Conservation (phyloP, 1,140 invertebrate genomes). For the Triops longicaudatus region DNA sequence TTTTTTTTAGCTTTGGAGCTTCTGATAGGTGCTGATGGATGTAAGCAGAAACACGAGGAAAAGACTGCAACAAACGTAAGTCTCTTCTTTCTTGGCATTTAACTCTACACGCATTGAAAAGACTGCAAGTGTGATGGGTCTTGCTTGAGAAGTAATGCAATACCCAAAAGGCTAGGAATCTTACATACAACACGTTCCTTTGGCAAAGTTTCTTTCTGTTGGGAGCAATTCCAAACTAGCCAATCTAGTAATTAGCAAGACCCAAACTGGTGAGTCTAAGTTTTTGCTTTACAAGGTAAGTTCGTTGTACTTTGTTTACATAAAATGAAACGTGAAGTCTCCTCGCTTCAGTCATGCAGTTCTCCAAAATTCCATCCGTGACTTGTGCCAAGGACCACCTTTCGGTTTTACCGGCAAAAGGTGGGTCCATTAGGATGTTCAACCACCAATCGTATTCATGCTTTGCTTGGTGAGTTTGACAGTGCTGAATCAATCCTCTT, state of each 20-base stretch:
- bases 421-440: neutral
- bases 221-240: neutral
- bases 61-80: neutral
- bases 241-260: neutral
- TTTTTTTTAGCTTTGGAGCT: neutral
- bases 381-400: slow-evolving; percentile 14
- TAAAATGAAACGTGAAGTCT: neutral
- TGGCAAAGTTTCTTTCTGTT: neutral
- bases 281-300: neutral
- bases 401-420: neutral
- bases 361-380: neutral
- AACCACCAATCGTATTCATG: neutral
- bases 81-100: neutral
- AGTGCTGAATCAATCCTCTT: neutral
- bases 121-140: neutral
- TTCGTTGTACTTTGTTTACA: neutral
- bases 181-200: neutral
- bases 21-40: slow-evolving; percentile 6
- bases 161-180: neutral
- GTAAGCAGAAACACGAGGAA: neutral
- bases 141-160: neutral
- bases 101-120: neutral
- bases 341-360: neutral
- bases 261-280: neutral
- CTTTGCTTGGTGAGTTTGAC: neutral